Conservation (phyloP, 2,797 vertebrate species). For the Enteromius radiatus region DNA sequence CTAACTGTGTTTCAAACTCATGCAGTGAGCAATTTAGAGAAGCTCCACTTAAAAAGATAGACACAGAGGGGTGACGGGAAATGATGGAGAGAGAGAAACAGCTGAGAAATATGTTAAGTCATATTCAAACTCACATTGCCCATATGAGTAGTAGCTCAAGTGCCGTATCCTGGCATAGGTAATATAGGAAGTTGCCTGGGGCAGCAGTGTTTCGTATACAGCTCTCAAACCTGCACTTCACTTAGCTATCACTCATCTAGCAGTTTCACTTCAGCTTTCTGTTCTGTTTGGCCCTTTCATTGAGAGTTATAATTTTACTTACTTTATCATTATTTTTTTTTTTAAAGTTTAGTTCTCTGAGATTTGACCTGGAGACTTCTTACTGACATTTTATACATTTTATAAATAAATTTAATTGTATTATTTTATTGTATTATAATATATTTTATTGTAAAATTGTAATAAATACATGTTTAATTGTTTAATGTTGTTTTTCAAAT, state of each 20-base stretch:
- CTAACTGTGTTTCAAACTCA: slow-evolving; percentile 10
- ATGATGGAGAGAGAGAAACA: not conserved
- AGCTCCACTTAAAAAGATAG: not conserved
- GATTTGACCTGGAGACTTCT: not conserved
- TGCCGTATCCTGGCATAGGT: not conserved
- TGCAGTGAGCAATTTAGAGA: not conserved
- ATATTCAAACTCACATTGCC: slow-evolving; percentile 4
- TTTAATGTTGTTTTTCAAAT: not conserved
- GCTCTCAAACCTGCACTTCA: not conserved
- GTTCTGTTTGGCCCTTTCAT: not conserved
- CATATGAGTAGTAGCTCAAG: slow-evolving; percentile 12
- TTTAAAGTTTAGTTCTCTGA: not conserved
- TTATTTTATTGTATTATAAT: not conserved
- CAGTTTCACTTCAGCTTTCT: not conserved
- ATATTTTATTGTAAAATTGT: no score
- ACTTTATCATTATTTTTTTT: not conserved
- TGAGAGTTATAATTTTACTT: not conserved
- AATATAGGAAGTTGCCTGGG: slow-evolving; percentile 22
- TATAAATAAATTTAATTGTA: not conserved
- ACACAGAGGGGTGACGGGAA: not conserved
- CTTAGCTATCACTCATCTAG: not conserved
- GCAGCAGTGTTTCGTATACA: not conserved
- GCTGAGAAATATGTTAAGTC: slow-evolving; percentile 7
- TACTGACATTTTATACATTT: not conserved
- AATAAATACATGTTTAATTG: no score